phyloP scores from a whole-genome alignment of 2,113 vertebrate species.

The Spea multiplicata region DNA sequence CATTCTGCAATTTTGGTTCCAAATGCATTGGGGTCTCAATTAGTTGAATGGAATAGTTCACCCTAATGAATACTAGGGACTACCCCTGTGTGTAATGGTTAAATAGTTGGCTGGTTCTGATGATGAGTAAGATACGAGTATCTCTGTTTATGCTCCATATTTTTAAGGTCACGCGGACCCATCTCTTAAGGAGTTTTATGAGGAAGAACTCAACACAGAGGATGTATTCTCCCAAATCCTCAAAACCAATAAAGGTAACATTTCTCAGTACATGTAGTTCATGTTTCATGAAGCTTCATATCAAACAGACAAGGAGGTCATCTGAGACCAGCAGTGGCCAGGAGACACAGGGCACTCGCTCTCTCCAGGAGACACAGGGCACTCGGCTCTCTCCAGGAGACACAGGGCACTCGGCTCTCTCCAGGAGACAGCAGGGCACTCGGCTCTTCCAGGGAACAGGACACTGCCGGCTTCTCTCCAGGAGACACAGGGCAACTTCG shows the following conservation, averaged over 20 bases:
- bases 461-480: too few relatives aligned
- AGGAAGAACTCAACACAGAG: background rate
- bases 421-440: too few relatives aligned
- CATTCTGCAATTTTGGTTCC: too few relatives aligned
- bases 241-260: slow-evolving; percentile 17
- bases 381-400: too few relatives aligned
- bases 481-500: background rate
- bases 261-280: too few relatives aligned
- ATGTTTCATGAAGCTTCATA: background rate
- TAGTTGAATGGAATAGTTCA: too few relatives aligned
- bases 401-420: background rate
- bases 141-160: background rate
- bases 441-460: background rate
- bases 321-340: background rate
- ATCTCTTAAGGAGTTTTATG: background rate
- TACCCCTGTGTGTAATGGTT: too few relatives aligned
- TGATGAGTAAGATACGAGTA: too few relatives aligned
- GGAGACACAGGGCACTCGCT: background rate
- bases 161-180: background rate
- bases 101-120: too few relatives aligned
- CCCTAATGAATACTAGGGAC: too few relatives aligned
- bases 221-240: slow-evolving; percentile 27
- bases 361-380: too few relatives aligned
- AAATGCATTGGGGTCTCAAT: too few relatives aligned
- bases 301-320: background rate